Evolutionary conservation across 1,140 invertebrate genomes (phyloP).

Genomic region (Aplysia californica): DNA sequence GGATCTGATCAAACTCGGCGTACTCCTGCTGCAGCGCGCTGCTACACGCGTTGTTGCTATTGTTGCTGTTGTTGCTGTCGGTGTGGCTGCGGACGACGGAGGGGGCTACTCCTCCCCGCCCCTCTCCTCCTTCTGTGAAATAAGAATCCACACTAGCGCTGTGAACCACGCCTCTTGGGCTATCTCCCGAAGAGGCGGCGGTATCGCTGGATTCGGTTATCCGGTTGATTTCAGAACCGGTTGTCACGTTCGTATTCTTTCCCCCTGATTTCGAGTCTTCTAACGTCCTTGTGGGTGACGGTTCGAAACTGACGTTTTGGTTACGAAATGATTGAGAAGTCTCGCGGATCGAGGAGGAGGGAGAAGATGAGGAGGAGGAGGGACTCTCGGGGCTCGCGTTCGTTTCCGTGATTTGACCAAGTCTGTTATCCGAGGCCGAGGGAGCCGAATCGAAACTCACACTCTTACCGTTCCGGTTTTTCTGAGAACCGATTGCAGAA

Average conservation of each 20-base stretch:
- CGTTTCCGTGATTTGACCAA: background rate
- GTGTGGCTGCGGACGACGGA: background rate
- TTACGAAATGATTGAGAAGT: background rate
- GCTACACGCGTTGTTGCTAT: background rate
- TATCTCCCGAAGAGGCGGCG: background rate
- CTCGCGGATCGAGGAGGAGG: background rate
- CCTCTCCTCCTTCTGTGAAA: background rate
- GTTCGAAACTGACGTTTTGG: background rate
- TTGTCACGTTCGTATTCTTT: no score
- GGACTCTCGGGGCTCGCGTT: background rate
- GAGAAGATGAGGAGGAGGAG: no score
- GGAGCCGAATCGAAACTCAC: background rate
- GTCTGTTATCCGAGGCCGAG: background rate
- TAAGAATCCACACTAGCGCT: slow-evolving; percentile 51
- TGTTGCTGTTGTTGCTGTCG: no score
- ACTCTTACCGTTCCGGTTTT: background rate
- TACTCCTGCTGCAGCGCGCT: slow-evolving; percentile 16
- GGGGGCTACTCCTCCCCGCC: background rate
- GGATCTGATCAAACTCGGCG: slow-evolving; percentile 59
- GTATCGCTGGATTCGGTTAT: no score
- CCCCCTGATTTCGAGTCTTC: background rate
- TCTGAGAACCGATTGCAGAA: background rate
- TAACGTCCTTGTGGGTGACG: background rate
- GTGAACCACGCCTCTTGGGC: slow-evolving; percentile 35
- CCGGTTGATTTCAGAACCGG: background rate